A percentile compares a stretch with the other conserved stretches of the same genome.
Evolutionary conservation across 1,140 invertebrate species (phyloP).

Genomic region (Ostrea edulis): DNA sequence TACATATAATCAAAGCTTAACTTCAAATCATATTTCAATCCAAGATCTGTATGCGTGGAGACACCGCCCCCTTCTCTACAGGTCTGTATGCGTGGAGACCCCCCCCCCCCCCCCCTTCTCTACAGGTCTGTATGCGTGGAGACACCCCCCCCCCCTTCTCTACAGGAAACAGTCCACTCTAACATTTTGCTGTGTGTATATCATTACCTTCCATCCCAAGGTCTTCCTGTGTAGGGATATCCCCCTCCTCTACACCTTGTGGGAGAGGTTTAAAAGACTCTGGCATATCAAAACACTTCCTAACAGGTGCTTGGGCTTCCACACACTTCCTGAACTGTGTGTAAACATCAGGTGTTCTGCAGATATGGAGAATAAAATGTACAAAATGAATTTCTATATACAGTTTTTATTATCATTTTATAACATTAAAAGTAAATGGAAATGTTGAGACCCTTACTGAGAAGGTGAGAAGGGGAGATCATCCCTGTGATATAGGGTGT

Average conservation of each 20-base stretch:
- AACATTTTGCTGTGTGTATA: neutral
- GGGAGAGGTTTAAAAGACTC: constrained; percentile 74
- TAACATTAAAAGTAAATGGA: neutral
- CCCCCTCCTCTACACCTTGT: constrained; percentile 65
- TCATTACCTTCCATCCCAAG: constrained; percentile 66
- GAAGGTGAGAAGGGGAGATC: constrained; percentile 76
- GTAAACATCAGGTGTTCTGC: constrained; percentile 78
- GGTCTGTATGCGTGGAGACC: too few species aligned
- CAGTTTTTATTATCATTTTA: neutral
- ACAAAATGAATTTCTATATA: neutral
- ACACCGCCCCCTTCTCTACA: too few species aligned
- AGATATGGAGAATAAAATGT: neutral
- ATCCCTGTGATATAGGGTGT: constrained; percentile 77
- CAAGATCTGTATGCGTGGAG: too few species aligned
- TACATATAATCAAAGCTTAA: too few species aligned
- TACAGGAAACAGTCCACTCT: neutral
- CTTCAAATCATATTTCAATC: too few species aligned
- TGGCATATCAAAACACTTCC: constrained; percentile 69
- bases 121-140: too few species aligned
- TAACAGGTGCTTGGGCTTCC: constrained; percentile 69
- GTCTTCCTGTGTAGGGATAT: constrained; percentile 65
- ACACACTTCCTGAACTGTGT: constrained; percentile 79
- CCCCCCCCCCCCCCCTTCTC: too few species aligned
- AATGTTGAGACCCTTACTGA: constrained; percentile 61
- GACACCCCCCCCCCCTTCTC: too few species aligned